A percentile compares a stretch with the other conserved stretches of the same genome.
Evolutionary conservation across 2,113 vertebrate species (phyloP).

Genomic region (Thunnus maccoyii): DNA sequence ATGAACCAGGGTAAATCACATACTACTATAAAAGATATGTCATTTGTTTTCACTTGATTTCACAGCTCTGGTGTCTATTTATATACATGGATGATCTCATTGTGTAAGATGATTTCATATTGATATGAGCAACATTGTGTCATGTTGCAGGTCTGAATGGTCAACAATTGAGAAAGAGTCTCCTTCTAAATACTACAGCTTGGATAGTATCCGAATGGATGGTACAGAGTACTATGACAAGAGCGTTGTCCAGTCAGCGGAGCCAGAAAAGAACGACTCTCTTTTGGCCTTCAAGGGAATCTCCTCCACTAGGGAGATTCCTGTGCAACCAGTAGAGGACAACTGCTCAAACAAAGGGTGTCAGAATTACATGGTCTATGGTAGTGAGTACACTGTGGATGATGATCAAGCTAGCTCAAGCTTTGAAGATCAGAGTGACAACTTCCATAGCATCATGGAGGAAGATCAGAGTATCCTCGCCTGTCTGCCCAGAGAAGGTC

Average conservation of each 20-base stretch:
- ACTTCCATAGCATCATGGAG: slow-evolving; percentile 47
- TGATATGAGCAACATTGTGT: background rate
- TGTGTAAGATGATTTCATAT: background rate
- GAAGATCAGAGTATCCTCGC: slow-evolving; percentile 31
- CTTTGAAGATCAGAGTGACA: background rate
- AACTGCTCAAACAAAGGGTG: background rate
- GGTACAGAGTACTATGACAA: background rate
- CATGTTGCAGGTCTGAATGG: slow-evolving; percentile 17
- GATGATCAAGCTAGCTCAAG: background rate
- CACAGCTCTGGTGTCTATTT: no score
- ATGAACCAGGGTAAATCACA: no score
- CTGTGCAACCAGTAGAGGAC: background rate
- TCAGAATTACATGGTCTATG: background rate
- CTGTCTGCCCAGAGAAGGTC: background rate
- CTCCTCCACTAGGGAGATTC: no score
- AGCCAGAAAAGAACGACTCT: background rate
- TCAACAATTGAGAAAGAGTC: slow-evolving; percentile 6
- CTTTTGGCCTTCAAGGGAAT: background rate
- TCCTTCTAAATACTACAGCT: slow-evolving; percentile 56
- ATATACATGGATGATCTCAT: background rate
- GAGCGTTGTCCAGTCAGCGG: background rate
- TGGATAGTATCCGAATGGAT: slow-evolving; percentile 24
- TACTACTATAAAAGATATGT: no score
- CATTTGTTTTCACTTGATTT: no score
- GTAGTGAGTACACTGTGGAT: background rate